A percentile compares a stretch with the other conserved stretches of the same genome.
Conservation (phyloP, 1,140 invertebrate genomes). For the Polypedilum pembai region DNA sequence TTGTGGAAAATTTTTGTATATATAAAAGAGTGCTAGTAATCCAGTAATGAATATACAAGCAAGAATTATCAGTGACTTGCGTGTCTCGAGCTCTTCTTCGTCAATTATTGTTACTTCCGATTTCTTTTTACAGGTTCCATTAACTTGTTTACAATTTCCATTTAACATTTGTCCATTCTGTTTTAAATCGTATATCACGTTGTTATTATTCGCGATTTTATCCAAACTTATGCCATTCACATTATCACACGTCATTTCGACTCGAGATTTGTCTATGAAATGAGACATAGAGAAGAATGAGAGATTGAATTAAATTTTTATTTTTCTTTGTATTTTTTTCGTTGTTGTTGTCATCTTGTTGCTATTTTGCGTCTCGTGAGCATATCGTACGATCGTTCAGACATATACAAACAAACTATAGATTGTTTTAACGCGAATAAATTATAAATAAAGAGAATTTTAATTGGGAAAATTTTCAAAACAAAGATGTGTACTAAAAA, state of each 20-base stretch:
- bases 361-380: constrained; percentile 24
- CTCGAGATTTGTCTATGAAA: not conserved
- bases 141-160: not conserved
- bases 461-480: no score
- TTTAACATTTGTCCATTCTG: not conserved
- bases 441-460: no score
- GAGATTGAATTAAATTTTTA: not conserved
- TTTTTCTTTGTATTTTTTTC: not conserved
- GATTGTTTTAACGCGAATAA: no score
- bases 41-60: constrained; percentile 38
- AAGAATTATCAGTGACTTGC: constrained; percentile 42
- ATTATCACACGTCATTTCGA: constrained; percentile 4
- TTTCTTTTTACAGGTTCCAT: not conserved
- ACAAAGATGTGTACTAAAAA: no score
- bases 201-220: not conserved
- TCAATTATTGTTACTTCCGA: not conserved
- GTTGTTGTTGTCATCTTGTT: constrained; percentile 23
- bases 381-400: constrained; percentile 13
- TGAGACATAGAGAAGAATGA: not conserved
- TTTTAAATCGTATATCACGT: not conserved
- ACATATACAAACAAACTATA: not conserved
- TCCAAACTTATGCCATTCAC: not conserved
- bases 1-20: constrained; percentile 72
- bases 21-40: constrained; percentile 41
- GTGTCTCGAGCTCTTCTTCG: constrained; percentile 38